Conservation (phyloP, 2,113 vertebrate genomes). For the zebrafish (Danio rerio) region DNA sequence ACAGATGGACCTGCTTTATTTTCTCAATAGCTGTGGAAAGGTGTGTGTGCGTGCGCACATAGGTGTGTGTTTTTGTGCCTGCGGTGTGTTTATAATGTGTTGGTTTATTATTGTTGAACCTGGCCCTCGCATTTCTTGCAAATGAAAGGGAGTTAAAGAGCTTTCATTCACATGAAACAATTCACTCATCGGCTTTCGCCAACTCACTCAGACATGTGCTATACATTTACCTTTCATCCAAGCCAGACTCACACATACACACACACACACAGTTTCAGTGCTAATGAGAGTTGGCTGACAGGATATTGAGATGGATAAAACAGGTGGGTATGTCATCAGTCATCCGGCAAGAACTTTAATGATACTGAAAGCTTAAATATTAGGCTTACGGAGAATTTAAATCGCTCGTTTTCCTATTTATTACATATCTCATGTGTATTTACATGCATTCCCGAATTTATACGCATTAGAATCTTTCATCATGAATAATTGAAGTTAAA, state of each 20-base stretch:
- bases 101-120: constrained; percentile 53
- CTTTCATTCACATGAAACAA: constrained; percentile 66
- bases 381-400: not conserved
- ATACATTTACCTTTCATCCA: constrained; percentile 63
- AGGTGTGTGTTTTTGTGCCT: constrained; percentile 26
- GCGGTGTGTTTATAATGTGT: constrained; percentile 33
- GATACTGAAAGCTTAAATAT: constrained; percentile 35
- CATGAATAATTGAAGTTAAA: not conserved
- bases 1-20: constrained; percentile 60
- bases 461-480: not conserved
- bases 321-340: constrained; percentile 41
- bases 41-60: constrained; percentile 6
- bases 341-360: constrained; percentile 44
- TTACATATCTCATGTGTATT: not conserved
- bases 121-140: constrained; percentile 40
- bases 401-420: not conserved
- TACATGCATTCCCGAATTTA: not conserved
- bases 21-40: constrained; percentile 46
- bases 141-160: constrained; percentile 58
- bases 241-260: constrained; percentile 44
- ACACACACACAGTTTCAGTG: constrained; percentile 19
- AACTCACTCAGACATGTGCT: constrained; percentile 63
- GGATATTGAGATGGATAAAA: constrained; percentile 48
- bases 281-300: constrained; percentile 48
- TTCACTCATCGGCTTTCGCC: constrained; percentile 71